Percentiles rank a stretch among this genome's conserved stretches.
Evolutionary conservation across 1,140 invertebrate genomes (phyloP).

Genomic region (Drosophila micromelanica): DNA sequence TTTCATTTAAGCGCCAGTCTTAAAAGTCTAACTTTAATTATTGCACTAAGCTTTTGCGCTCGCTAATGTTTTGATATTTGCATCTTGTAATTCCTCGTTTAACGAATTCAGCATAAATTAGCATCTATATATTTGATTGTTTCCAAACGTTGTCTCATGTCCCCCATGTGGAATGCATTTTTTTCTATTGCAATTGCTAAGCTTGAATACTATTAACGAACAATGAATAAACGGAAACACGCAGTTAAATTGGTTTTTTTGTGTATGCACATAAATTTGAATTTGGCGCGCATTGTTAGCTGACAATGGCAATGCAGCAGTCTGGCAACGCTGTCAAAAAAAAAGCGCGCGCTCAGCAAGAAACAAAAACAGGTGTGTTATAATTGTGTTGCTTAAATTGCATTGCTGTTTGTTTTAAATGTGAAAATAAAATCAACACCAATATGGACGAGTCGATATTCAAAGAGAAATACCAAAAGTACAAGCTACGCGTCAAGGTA

Average conservation of each 20-base stretch:
- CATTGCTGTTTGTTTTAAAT: slow-evolving; percentile 32
- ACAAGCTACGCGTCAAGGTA: slow-evolving; percentile 89
- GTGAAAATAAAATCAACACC: slow-evolving; percentile 11
- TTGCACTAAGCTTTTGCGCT: slow-evolving; percentile 26
- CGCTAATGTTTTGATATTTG: slow-evolving; percentile 30
- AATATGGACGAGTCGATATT: slow-evolving; percentile 75
- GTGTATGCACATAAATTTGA: not conserved
- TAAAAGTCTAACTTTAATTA: slow-evolving; percentile 43
- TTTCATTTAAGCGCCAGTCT: slow-evolving; percentile 6
- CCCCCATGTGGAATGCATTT: slow-evolving; percentile 37
- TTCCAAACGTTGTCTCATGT: slow-evolving; percentile 9
- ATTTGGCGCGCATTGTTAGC: not conserved
- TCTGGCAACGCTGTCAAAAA: slow-evolving; percentile 19
- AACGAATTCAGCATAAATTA: slow-evolving; percentile 38
- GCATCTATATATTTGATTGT: slow-evolving; percentile 22
- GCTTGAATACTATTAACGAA: slow-evolving; percentile 40
- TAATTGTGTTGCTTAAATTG: slow-evolving; percentile 6
- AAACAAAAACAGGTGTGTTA: slow-evolving; percentile 55
- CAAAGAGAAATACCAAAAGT: slow-evolving; percentile 86
- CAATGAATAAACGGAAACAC: slow-evolving; percentile 19
- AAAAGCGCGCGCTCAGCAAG: slow-evolving; percentile 50
- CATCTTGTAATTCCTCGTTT: slow-evolving; percentile 48
- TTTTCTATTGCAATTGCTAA: slow-evolving; percentile 31
- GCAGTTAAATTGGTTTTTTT: not conserved
- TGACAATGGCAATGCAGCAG: not conserved